phyloP scores from a whole-genome alignment of 2,888 invertebrate species.

The Tenodera sinensis region DNA sequence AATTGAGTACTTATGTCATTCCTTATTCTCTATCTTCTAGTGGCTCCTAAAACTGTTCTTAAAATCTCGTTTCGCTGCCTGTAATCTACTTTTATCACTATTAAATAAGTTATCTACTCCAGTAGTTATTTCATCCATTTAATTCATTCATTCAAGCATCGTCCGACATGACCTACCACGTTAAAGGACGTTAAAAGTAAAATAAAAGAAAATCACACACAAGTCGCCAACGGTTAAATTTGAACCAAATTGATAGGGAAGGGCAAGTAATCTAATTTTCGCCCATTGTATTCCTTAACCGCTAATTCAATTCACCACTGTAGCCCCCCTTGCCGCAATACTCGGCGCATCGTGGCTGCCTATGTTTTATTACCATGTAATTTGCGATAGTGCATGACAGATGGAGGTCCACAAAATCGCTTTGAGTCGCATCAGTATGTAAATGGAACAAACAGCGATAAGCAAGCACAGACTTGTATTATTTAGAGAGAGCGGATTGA shows the following conservation, averaged over 20 bases:
- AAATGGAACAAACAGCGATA: background rate
- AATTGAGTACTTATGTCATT: too few species aligned
- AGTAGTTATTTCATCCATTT: too few species aligned
- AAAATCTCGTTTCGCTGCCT: too few species aligned
- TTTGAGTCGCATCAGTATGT: background rate
- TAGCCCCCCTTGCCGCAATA: background rate
- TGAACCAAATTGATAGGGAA: background rate
- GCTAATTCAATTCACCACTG: background rate
- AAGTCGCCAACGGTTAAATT: background rate
- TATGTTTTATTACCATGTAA: background rate
- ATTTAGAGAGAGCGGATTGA: background rate
- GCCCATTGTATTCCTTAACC: background rate
- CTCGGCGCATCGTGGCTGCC: background rate
- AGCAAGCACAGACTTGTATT: background rate
- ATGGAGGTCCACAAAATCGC: background rate
- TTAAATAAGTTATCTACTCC: too few species aligned
- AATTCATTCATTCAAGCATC: too few species aligned
- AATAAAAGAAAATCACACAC: too few species aligned
- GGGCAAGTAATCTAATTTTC: background rate
- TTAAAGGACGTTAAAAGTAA: too few species aligned
- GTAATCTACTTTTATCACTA: too few species aligned
- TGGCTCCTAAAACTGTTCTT: too few species aligned
- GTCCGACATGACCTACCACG: too few species aligned
- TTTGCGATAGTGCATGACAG: background rate
- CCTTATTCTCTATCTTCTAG: too few species aligned